Percentiles rank a stretch among this genome's conserved stretches.
Conservation (phyloP, 2,113 vertebrate species). For the Paratilapia polleni region DNA sequence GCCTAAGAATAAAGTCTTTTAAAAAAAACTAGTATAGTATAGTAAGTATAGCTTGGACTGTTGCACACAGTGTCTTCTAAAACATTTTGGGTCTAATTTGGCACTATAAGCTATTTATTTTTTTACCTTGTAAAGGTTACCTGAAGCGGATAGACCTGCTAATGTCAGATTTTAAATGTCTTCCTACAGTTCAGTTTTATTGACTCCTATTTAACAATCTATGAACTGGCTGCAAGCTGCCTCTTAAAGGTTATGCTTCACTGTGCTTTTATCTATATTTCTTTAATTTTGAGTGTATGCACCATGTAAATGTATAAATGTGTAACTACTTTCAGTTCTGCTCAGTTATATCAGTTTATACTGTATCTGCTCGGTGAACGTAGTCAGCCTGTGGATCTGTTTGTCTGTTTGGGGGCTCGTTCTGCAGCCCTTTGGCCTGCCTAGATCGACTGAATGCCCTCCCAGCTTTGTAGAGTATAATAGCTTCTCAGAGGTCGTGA, state of each 20-base stretch:
- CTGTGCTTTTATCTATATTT: background rate
- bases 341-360: background rate
- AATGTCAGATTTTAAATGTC: slow-evolving; percentile 9
- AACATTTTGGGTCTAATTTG: background rate
- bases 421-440: background rate
- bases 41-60: background rate
- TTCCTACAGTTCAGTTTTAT: background rate
- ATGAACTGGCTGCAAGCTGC: background rate
- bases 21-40: background rate
- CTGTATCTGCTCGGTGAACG: background rate
- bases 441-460: slow-evolving; percentile 1
- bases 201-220: background rate
- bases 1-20: background rate
- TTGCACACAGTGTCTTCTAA: background rate
- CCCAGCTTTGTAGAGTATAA: background rate
- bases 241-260: background rate
- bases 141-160: background rate
- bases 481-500: slow-evolving; percentile 32
- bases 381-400: background rate
- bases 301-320: background rate
- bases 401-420: background rate
- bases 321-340: background rate
- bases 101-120: too few relatives aligned
- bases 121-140: background rate
- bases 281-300: background rate